Conservation (phyloP, 1,140 invertebrate genomes). For the Drosophila asahinai region DNA sequence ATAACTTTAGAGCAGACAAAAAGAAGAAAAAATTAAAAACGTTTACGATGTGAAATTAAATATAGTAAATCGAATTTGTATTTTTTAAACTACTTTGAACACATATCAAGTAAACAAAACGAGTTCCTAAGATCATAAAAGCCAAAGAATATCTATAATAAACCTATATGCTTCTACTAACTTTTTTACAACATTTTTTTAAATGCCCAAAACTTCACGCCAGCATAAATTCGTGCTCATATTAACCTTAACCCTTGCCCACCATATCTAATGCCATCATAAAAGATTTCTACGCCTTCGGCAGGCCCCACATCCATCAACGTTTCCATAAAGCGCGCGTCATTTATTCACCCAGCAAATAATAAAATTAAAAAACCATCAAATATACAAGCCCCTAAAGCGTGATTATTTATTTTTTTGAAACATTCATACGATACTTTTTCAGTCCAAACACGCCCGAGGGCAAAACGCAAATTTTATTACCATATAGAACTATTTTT, state of each 20-base stretch:
- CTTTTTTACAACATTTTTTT: background rate
- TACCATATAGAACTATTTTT: conserved; percentile 81
- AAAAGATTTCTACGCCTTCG: conserved; percentile 33
- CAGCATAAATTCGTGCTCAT: conserved; percentile 16
- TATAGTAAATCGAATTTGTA: too few relatives aligned
- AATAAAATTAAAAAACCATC: conserved; percentile 77
- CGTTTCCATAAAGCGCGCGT: conserved; percentile 24
- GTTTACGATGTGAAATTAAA: background rate
- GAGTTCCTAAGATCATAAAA: background rate
- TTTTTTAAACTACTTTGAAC: background rate
- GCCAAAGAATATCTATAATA: too few relatives aligned
- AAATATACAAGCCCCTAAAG: conserved; percentile 39
- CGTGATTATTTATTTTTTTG: conserved; percentile 19
- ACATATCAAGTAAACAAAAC: background rate
- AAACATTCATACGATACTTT: conserved; percentile 39
- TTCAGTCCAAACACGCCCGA: conserved; percentile 20
- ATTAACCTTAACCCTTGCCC: conserved; percentile 32
- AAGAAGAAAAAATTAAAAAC: background rate
- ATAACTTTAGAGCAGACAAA: conserved; percentile 5
- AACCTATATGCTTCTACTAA: background rate
- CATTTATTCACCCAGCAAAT: conserved; percentile 43
- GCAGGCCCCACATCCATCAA: conserved; percentile 52
- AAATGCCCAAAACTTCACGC: conserved; percentile 2
- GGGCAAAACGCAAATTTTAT: conserved; percentile 56
- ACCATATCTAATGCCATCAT: conserved; percentile 4